Conservation (phyloP, 1,140 invertebrate genomes). For the Thrips palmi region DNA sequence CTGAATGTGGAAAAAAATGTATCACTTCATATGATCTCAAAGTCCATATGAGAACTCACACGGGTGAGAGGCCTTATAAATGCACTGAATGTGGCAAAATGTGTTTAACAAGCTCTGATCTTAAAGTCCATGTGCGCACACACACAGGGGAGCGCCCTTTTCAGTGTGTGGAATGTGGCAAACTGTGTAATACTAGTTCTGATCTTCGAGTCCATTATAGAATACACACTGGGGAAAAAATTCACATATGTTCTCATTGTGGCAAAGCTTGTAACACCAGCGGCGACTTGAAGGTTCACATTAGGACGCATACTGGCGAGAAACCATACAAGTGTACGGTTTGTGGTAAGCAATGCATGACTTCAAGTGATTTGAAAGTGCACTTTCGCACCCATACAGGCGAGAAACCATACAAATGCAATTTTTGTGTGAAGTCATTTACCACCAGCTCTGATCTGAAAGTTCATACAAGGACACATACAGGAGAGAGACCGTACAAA, state of each 20-base stretch:
- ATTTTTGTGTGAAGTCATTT: slow-evolving; percentile 61
- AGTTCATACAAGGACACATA: slow-evolving; percentile 77
- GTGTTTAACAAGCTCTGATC: slow-evolving; percentile 43
- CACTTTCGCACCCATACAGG: slow-evolving; percentile 60
- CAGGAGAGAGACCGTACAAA: slow-evolving; percentile 77
- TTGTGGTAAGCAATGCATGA: slow-evolving; percentile 74
- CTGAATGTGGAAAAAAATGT: no score
- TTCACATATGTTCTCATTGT: slow-evolving; percentile 75
- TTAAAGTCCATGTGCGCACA: slow-evolving; percentile 34
- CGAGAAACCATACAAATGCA: slow-evolving; percentile 68
- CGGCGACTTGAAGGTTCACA: slow-evolving; percentile 74
- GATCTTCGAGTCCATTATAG: slow-evolving; percentile 72
- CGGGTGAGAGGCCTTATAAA: slow-evolving; percentile 36
- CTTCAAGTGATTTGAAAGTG: slow-evolving; percentile 77
- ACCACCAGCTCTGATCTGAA: slow-evolving; percentile 87
- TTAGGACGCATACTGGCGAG: slow-evolving; percentile 89
- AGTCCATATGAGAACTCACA: no score
- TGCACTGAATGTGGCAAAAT: slow-evolving; percentile 46
- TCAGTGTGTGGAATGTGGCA: slow-evolving; percentile 44
- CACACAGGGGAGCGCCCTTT: slow-evolving; percentile 43
- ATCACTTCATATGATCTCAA: no score
- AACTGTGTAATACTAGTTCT: slow-evolving; percentile 85
- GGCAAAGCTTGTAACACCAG: slow-evolving; percentile 79
- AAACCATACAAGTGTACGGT: slow-evolving; percentile 77
- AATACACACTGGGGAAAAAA: slow-evolving; percentile 78